Base-by-base conservation (phyloP, 2,113 vertebrate genomes). In the Microcebus tavaratra region DNA sequence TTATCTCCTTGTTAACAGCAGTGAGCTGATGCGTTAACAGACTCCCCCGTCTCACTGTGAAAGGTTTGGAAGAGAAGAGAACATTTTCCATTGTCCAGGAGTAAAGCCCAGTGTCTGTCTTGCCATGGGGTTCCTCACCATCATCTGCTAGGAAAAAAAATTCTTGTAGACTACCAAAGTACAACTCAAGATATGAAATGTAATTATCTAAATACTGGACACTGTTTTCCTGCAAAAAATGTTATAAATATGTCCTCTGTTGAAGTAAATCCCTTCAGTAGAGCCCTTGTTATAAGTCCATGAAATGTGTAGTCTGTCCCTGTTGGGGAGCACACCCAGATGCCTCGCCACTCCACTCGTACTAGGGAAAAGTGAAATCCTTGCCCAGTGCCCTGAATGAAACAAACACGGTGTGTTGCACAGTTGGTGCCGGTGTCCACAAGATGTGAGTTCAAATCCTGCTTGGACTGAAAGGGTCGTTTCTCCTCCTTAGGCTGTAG, bases 181-280 rank as follows among this genome's bases (percentile, higher is more conserved):
- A 42, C 94, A 97, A 95, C 92, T 98, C 81, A 63, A 18, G 50
- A 94, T 97, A 80, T 53, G 95, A 97, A 96, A 97, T 96, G 81
- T 75, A 11, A 0, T 98, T 97, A 97, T 80, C 98, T 0, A 0
- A 97, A 95, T 90, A 96, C 88, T 85, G 79, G 90, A 76, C 67
- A 78, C 82, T 98, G 92, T 98, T 97, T 97, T 96, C 94, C 17
- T 97, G 91, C 70, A 34, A 39, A 83, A 86, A 57, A 34, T 68
- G 81, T 96, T 97, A 97, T 98, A 98, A 98, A 97, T 96, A 98
- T 91, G 92, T 96, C 90, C 86, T 98, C 75, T 98, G 95, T 98
- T 98, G 97, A 97, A 78, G 96, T 96, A 79, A 96, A 83, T 88
- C 94, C 94, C 91, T 97, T 98, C 81, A 97, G 85, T 92, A 61